These are phyloP conservation scores for Brenthis hecate DNA, from an alignment of 2,888 invertebrate genomes.

Conservation along the genomic window DNA sequence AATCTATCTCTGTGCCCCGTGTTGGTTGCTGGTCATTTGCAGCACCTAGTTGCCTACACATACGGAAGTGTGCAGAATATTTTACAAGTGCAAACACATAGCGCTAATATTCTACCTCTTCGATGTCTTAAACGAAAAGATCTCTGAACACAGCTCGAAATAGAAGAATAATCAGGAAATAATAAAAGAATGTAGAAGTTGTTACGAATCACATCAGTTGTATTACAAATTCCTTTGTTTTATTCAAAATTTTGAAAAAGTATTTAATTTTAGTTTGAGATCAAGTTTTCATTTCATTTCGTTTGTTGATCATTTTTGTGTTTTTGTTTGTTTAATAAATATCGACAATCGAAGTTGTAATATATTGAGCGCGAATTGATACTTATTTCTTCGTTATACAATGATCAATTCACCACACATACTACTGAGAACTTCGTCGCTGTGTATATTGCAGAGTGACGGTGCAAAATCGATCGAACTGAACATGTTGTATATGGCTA, in stretches of 20 bases:
- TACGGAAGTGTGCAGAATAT: conserved; percentile 67
- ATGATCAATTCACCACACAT: conserved; percentile 40
- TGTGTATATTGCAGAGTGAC: conserved; percentile 78
- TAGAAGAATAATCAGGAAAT: conserved; percentile 5
- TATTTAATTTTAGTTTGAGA: conserved; percentile 1
- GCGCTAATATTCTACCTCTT: conserved; percentile 69
- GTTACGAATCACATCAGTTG: conserved; percentile 16
- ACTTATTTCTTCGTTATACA: conserved; percentile 21
- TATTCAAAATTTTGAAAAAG: conserved; percentile 1
- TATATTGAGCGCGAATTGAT: conserved; percentile 66
- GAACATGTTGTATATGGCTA: conserved; percentile 63
- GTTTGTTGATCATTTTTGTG: neutral
- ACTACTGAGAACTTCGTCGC: conserved; percentile 49
- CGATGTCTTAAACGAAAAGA: conserved; percentile 53
- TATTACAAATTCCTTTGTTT: neutral
- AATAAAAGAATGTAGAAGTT: neutral
- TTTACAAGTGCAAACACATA: conserved; percentile 72
- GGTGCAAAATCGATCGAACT: conserved; percentile 85
- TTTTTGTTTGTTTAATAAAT: conserved; percentile 12
- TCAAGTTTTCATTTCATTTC: neutral
- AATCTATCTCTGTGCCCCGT: conserved; percentile 59
- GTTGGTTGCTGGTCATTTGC: conserved; percentile 77
- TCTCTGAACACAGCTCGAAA: conserved; percentile 35
- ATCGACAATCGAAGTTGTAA: conserved; percentile 65
- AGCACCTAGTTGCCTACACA: conserved; percentile 68